Conservation (phyloP, 2,113 vertebrate genomes). For the Aptenodytes patagonicus region DNA sequence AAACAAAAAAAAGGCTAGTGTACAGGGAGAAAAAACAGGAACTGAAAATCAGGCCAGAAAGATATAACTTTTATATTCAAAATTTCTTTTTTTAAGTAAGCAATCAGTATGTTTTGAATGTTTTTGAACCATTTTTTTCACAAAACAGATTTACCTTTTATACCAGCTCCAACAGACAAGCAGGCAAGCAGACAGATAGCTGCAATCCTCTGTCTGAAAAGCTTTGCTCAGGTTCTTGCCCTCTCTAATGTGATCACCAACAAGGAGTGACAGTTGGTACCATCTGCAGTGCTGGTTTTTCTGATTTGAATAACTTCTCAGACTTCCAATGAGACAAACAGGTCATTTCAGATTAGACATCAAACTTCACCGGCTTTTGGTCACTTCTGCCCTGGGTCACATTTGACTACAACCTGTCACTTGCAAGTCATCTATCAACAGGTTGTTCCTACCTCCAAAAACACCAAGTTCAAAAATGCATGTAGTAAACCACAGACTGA, state of each 20-base stretch:
- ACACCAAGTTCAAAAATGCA: not conserved
- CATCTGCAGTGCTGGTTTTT: conserved; percentile 1
- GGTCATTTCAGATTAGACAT: conserved; percentile 40
- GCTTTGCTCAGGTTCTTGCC: conserved; percentile 23
- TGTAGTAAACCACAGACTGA: not conserved
- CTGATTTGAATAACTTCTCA: conserved; percentile 28
- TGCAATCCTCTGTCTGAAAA: not conserved
- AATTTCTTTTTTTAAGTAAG: not conserved
- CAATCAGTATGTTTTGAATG: not conserved
- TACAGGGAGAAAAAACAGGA: not conserved
- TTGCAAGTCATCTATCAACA: not conserved
- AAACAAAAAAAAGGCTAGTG: not conserved
- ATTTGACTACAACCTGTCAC: not conserved
- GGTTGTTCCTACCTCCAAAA: not conserved
- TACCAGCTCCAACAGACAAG: not conserved
- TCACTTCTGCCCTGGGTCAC: conserved; percentile 16
- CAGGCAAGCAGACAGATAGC: not conserved
- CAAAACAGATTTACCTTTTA: not conserved
- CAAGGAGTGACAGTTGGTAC: conserved; percentile 53
- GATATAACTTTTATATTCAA: not conserved
- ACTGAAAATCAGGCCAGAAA: not conserved
- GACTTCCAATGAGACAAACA: conserved; percentile 20
- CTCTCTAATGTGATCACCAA: conserved; percentile 37
- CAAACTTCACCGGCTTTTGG: not conserved
- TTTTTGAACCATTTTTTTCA: not conserved